Conservation (phyloP, 2,113 vertebrate species). For the Stomatorhinus ivindoensis region DNA sequence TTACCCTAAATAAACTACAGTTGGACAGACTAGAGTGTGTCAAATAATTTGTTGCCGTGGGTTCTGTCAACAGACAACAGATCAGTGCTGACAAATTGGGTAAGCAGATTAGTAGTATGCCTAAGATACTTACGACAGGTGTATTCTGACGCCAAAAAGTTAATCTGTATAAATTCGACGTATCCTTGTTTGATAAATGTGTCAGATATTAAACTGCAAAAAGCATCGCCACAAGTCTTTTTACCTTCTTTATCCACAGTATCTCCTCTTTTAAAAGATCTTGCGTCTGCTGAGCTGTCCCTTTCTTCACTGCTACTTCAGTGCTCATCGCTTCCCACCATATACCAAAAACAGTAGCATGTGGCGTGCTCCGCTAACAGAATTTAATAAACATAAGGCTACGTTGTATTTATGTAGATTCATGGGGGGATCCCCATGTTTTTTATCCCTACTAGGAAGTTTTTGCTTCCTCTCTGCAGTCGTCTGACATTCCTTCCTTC, state of each 20-base stretch:
- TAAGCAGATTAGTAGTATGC: background rate
- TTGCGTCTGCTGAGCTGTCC: background rate
- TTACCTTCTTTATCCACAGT: background rate
- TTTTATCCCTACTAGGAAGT: background rate
- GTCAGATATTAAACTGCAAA: background rate
- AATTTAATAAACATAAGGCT: background rate
- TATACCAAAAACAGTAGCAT: background rate
- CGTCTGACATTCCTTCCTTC: background rate
- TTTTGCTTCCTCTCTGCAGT: background rate
- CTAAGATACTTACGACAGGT: background rate
- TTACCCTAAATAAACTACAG: background rate
- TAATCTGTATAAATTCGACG: background rate
- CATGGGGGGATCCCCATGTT: background rate
- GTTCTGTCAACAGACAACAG: background rate
- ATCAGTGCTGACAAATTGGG: background rate
- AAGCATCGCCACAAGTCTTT: background rate
- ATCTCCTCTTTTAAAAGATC: background rate
- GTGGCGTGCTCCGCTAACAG: background rate
- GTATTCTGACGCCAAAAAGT: background rate
- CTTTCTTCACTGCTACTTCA: background rate
- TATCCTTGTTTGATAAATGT: background rate
- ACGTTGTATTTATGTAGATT: background rate
- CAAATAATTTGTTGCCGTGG: background rate
- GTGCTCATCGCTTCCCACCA: background rate
- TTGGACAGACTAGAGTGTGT: background rate